Evolutionary conservation across 1,140 invertebrate genomes (phyloP).

Genomic region (Drosophila lowei): DNA sequence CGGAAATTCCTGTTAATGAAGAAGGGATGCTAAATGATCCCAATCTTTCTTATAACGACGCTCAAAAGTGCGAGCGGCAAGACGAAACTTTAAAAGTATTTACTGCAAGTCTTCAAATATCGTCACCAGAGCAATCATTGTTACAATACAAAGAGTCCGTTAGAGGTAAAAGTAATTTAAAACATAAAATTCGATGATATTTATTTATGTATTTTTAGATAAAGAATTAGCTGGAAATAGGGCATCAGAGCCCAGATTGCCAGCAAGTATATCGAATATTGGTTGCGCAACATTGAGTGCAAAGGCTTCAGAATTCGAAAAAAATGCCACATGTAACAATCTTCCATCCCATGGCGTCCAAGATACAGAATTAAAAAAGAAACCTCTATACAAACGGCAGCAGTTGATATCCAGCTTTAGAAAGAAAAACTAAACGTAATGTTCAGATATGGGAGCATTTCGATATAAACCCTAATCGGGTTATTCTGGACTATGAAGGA

Average conservation of each 20-base stretch:
- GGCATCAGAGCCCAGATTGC: constrained; percentile 79
- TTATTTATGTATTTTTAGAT: constrained; percentile 10
- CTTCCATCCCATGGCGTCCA: constrained; percentile 4
- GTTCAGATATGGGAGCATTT: too few species aligned
- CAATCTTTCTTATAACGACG: neutral
- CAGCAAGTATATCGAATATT: constrained; percentile 87
- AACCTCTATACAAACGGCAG: constrained; percentile 89
- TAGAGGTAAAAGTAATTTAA: neutral
- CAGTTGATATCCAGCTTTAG: constrained; percentile 90
- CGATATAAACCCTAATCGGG: too few species aligned
- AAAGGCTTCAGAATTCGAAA: constrained; percentile 88
- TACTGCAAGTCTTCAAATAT: constrained; percentile 2
- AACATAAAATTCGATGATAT: neutral
- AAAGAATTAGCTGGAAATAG: neutral
- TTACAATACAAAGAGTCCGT: neutral
- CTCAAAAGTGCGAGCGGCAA: too few species aligned
- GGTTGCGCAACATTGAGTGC: constrained; percentile 87
- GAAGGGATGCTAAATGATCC: constrained; percentile 14
- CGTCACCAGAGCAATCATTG: neutral
- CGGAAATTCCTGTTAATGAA: neutral
- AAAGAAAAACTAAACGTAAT: constrained; percentile 8
- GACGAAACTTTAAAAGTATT: neutral
- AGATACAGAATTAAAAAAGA: constrained; percentile 29
- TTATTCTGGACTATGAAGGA: too few species aligned
- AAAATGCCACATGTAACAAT: constrained; percentile 85